A percentile compares a stretch with the other conserved stretches of the same genome.
phyloP scores from a whole-genome alignment of 2,888 invertebrate species.

The Magallana nippona region DNA sequence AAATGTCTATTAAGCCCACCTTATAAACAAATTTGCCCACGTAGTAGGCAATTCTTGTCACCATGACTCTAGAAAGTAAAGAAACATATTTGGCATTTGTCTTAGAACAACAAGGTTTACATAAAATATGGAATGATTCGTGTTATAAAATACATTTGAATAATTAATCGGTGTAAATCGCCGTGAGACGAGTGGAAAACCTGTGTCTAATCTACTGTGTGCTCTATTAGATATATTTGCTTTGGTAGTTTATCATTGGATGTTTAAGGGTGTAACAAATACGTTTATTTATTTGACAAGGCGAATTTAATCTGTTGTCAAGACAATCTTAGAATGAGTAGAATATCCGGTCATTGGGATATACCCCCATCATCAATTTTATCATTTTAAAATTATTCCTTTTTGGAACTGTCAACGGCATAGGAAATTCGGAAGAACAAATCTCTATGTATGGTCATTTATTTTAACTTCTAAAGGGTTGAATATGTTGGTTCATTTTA shows the following conservation, averaged over 20 bases:
- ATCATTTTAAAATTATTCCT: too few species aligned
- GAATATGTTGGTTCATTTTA: too few species aligned
- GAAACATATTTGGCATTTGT: neutral
- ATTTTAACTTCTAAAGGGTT: too few species aligned
- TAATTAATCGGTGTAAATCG: constrained; percentile 30
- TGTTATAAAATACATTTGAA: neutral
- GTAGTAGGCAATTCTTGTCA: neutral
- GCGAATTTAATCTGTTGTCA: constrained; percentile 22
- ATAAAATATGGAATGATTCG: neutral
- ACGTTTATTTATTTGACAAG: constrained; percentile 27
- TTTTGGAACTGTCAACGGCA: too few species aligned
- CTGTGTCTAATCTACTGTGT: constrained; percentile 11
- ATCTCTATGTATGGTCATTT: too few species aligned
- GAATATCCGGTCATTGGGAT: constrained; percentile 18
- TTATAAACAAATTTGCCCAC: too few species aligned
- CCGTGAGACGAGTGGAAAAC: neutral
- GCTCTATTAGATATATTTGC: constrained; percentile 19
- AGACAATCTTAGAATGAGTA: neutral
- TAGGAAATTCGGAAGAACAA: too few species aligned
- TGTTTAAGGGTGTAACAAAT: constrained; percentile 11
- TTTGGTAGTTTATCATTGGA: constrained; percentile 19
- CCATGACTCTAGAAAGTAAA: neutral
- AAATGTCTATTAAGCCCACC: too few species aligned
- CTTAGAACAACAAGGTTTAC: neutral
- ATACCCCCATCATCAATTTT: neutral